Base-by-base conservation (phyloP, 2,113 vertebrate species). In the Charina bottae region DNA sequence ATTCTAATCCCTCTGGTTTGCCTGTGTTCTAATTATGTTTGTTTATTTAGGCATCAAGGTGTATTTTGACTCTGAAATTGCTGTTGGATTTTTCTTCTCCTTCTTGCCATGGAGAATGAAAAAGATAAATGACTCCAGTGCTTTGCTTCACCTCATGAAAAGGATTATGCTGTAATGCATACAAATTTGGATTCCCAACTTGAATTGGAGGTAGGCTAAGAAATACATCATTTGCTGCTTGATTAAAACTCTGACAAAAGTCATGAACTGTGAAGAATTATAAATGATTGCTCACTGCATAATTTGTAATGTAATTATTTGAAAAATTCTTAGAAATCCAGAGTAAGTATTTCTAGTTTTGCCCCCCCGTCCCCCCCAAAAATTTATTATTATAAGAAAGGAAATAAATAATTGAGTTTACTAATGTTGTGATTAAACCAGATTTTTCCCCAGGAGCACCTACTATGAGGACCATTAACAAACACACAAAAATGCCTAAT, bases 261-360 rank as follows among this genome's bases (percentile, higher is more conserved):
- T 91, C 88, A 90, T 94, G 93, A 95, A 95, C 19, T 1, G 0
- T 92, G 92, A 92, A 95, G 94, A 96, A 96, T 95, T 95, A 94
- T 92, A 95, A 96, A 86, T 49, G 92, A 88, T 46, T 89, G 88
- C 94, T 96, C 93, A 37, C 64, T 86, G 91, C 85, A 85, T 89
- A 90, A 95, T 96, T 96, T 96, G 94, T 94, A 92, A 95, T 92
- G 85, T 94, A 96, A 96, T 96, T 97, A 95, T 93, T 96, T 95
- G 94, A 95, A 94, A 92, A 94, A 93, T 89, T 91, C 89, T 56
- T 90, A 88, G 91, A 95, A 95, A 95, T 92, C 93, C 0, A 92
- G 62, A 85, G 85, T 94, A 89, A 95, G 24, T 84, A n/a, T 94
- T 92, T 93, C 78, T 85, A 96, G 92, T 93, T 96, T 95, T 94